Evolutionary conservation across 1,140 invertebrate species (phyloP).

Genomic region (Calosoma granatense): DNA sequence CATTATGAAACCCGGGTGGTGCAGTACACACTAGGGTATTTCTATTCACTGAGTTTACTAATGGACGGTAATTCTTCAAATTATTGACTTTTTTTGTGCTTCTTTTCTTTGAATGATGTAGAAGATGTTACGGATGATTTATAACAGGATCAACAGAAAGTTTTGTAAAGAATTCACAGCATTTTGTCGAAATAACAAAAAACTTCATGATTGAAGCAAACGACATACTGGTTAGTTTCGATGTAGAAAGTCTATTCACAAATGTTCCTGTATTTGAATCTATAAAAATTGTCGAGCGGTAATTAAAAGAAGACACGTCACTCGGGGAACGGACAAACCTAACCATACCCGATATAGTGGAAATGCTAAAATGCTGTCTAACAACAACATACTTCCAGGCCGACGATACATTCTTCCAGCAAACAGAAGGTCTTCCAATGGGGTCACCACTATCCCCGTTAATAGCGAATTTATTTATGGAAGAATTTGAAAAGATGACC

Average conservation of each 20-base stretch:
- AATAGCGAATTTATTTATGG: too few relatives aligned
- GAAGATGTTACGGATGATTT: too few relatives aligned
- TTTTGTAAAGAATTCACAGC: slow-evolving; percentile 14
- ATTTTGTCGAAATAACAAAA: slow-evolving; percentile 11
- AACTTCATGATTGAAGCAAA: neutral
- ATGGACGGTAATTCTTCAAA: too few relatives aligned
- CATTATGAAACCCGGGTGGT: too few relatives aligned
- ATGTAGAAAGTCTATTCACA: slow-evolving; percentile 16
- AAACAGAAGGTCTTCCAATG: neutral
- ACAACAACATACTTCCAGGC: too few relatives aligned
- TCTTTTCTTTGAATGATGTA: too few relatives aligned
- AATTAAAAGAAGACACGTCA: slow-evolving; percentile 13
- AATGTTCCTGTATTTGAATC: slow-evolving; percentile 5
- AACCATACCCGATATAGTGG: too few relatives aligned
- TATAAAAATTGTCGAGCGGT: slow-evolving; percentile 1
- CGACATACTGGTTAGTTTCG: too few relatives aligned
- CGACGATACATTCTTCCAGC: slow-evolving; percentile 1
- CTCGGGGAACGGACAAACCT: slow-evolving; percentile 13
- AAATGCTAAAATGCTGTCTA: too few relatives aligned
- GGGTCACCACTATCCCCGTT: slow-evolving; percentile 11
- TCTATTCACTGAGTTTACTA: too few relatives aligned
- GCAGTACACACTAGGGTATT: too few relatives aligned
- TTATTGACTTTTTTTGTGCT: too few relatives aligned
- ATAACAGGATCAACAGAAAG: neutral
- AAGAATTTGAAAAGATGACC: slow-evolving; percentile 14